Base-by-base conservation (phyloP, 2,113 vertebrate species). In the Pedionomus torquatus region DNA sequence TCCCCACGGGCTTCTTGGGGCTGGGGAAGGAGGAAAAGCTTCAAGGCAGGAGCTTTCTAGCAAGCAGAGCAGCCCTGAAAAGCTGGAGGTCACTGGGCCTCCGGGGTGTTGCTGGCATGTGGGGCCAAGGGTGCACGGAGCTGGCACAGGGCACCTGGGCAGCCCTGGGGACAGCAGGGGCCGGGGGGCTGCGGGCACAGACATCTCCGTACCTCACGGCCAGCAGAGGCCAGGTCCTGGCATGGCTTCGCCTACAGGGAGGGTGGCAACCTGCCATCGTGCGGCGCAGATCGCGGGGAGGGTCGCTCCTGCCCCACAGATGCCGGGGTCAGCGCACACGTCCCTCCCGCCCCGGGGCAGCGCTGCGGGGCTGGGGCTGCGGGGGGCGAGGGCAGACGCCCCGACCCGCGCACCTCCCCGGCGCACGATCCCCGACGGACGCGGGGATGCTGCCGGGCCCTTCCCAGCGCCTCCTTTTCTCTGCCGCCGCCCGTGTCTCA, bases 61-160 rank as follows among this genome's bases (percentile, higher is more conserved):
- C 20, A 25, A 37, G 20, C 35, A 33, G 10, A 1, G 20, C 43
- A 55, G 65, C 51, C 33, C 35, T 31, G 33, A 48, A 37, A 23
- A 33, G 51, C 17, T 15, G 77, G 35, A 58, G 43, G 31, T 1
- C 9, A 2, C 30, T 5, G 39, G 51, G 26, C 15, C 35, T 17
- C 23, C 5, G 11, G n/a, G 33, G 31, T 37, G 35, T 4, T 14
- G 39, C 33, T 58, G 58, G 25, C 13, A 7, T 14, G 15, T 3
- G 49, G 35, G 43, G 23, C 41, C 30, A 33, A 30, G 33, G 0
- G 0, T 6, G 25, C 1, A 1, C 1, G 11, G n/a, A 28, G n/a
- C 15, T 11, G 51, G 21, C 10, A 26, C n/a, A 30, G 31, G 17
- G 44, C 6, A 1, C 24, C 1, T 1, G 20, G 31, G 35, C 30